Evolutionary conservation across 1,140 invertebrate genomes (phyloP), one percentile per base, ranked within the genome.

Genomic region (Aphis gossypii): DNA sequence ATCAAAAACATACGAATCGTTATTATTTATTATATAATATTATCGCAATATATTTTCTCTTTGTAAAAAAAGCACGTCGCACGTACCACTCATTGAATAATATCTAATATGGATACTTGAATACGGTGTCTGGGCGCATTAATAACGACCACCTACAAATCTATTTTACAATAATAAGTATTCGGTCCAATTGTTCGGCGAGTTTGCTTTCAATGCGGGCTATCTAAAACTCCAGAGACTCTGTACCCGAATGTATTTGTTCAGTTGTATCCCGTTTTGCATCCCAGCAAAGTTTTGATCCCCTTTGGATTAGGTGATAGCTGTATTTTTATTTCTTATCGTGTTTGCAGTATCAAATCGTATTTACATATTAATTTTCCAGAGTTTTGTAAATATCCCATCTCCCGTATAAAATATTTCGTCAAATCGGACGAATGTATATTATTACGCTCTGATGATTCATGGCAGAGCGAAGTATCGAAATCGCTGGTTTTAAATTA

Each of bases 211-310:
- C 88, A 38, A 89, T 89, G 88, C 35, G 88, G 88, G 88, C 88
- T 56, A 89, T 41, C 35, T 56, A 38, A 38, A 89, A 56, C 88
- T 89, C 35, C 18, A 5, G 35, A 89, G 88, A 56, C 35, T 14
- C 88, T 8, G 4, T 89, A 38, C 48, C 35, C n/a, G 23, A 89
- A 89, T 56, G n/a, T 38, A 23, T 89, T 41, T 89, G 21, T 56
- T 35, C 30, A 76, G 23, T 89, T 56, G 51, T 25, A 56, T 56
- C 20, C 23, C 48, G 35, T 89, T 56, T 89, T 38, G 9, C 48
- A 41, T 56, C 20, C 7, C 14, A 35, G 88, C 25, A 89, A 89
- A 89, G 88, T 89, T 89, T 89, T 89, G 87, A 89, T 89, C 87
- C n/a, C 48, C 38, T 41, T 38, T 9, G 35, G 88, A 89, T 89